Evolutionary conservation across 1,140 invertebrate species (phyloP), one percentile per base, ranked within the genome.

Genomic region (Lysiphlebus fabarum): DNA sequence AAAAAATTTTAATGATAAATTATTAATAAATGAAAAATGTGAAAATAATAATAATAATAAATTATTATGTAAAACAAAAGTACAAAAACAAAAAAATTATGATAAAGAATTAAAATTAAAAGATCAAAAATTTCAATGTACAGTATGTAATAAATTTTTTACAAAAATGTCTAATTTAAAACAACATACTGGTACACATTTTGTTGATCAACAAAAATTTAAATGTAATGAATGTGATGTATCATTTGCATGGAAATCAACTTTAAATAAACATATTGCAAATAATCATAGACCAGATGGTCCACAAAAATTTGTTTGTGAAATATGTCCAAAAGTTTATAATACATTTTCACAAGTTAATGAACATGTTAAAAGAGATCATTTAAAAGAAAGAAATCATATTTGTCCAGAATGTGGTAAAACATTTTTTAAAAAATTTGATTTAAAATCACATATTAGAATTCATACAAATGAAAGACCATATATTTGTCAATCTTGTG

Each of bases 381-480:
- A 76, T 57, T 43, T 77, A n/a, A 76, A 75, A 41, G 70, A 75
- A 26, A 61, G 73, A 11, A 70, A 75, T 38, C 69, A 76, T 14
- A 59, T 70, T n/a, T 78, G 76, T 47, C 56, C 65, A 6, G 54
- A 70, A 2, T 78, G 76, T 42, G 73, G 72, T 2, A 78, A 76
- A 59, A 70, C 70, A 1, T 78, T 78, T 53, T 76, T 77, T 57
- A 77, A 78, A n/a, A 76, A 72, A 34, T 76, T 73, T 26, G 76
- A 76, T 41, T 53, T 80, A 12, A 80, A 78, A 53, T 78, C 72
- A 36, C 79, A 81, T 36, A 67, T 59, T 14, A 67, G 80, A 56
- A 78, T 76, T 5, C 83, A 84, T 61, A 76, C 78, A n/a, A 78
- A 82, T 8, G 81, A 83, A 62, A 72, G 80, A 56, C 82, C 83